Evolutionary conservation across 2,888 invertebrate genomes (phyloP).

Genomic region (Girardia tigrina): DNA sequence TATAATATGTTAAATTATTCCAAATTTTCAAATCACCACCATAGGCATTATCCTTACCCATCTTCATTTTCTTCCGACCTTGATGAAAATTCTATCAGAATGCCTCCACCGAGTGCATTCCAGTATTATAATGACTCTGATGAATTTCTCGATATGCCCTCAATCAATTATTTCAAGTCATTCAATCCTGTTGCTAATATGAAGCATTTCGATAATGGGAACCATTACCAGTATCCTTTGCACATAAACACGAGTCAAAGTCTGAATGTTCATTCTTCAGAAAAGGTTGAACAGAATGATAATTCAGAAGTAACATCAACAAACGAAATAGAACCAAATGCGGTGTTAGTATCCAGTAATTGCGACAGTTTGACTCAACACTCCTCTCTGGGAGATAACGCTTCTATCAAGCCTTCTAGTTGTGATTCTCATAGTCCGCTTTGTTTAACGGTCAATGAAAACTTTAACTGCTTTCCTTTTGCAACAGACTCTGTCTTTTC

Average conservation of each 20-base stretch:
- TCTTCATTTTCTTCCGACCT: not conserved
- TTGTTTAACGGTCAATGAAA: not conserved
- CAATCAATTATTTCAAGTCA: not conserved
- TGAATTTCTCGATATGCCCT: not conserved
- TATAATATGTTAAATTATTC: constrained; percentile 8
- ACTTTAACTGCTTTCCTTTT: not conserved
- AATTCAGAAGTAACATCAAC: not conserved
- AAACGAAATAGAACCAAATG: not conserved
- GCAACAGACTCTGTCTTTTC: not conserved
- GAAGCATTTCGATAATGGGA: not conserved
- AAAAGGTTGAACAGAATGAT: constrained; percentile 1
- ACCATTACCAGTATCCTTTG: not conserved
- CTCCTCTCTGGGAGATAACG: not conserved
- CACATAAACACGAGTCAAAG: not conserved
- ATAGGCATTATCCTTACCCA: not conserved
- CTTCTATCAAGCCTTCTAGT: not conserved
- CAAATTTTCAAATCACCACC: not conserved
- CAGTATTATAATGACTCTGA: not conserved
- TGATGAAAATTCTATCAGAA: constrained; percentile 10
- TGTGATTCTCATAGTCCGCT: constrained; percentile 5
- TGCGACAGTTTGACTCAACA: not conserved
- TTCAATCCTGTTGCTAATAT: not conserved
- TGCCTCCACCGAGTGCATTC: not conserved
- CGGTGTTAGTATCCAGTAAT: not conserved
- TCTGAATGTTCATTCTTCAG: not conserved